Evolutionary conservation across 2,888 invertebrate genomes (phyloP).

Genomic region (Thyatira batis): DNA sequence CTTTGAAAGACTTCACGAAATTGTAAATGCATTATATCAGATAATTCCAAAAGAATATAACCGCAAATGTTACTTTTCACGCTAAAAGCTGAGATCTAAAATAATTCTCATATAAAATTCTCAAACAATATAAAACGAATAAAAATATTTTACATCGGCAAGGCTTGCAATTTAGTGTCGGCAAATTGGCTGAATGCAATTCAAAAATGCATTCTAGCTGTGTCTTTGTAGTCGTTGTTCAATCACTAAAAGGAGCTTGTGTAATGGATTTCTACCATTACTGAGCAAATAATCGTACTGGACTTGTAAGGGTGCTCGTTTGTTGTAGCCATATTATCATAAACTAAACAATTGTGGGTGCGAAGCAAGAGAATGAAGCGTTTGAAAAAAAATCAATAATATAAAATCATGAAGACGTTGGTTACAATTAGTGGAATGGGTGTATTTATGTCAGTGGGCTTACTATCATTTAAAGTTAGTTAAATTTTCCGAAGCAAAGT

Average conservation of each 20-base stretch:
- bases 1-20: too few relatives aligned
- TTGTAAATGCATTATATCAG: neutral
- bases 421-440: too few relatives aligned
- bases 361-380: conserved; percentile 14
- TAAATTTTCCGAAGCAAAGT: too few relatives aligned
- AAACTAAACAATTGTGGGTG: conserved; percentile 20
- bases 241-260: conserved; percentile 81
- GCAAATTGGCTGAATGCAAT: conserved; percentile 73
- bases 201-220: conserved; percentile 70
- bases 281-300: conserved; percentile 79
- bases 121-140: conserved; percentile 25
- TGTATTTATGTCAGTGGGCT: too few relatives aligned
- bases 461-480: too few relatives aligned
- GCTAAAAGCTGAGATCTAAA: neutral
- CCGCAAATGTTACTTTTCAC: neutral
- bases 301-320: conserved; percentile 57
- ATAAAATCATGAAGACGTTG: too few relatives aligned
- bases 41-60: neutral
- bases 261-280: conserved; percentile 82
- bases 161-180: conserved; percentile 62
- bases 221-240: conserved; percentile 71
- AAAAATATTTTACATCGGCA: conserved; percentile 34
- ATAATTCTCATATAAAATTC: conserved; percentile 31
- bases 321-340: conserved; percentile 36
- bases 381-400: neutral